These are phyloP conservation scores for Chauna torquata DNA, from an alignment of 2,113 vertebrate species.

Conservation along the genomic window DNA sequence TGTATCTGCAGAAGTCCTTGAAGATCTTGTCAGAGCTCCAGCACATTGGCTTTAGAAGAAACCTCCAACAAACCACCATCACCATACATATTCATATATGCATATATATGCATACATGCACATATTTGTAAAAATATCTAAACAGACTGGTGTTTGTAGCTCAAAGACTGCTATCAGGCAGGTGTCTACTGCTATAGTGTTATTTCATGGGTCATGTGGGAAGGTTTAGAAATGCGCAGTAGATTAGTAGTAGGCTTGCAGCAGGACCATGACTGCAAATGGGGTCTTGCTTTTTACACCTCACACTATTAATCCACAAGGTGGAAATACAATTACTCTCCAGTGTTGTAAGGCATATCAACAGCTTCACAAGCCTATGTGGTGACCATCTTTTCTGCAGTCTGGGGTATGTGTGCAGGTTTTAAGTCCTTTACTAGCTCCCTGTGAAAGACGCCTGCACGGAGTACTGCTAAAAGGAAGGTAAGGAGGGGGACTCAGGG, in stretches of 20 bases:
- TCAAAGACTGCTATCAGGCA: not conserved
- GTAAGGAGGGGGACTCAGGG: not conserved
- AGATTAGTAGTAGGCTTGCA: not conserved
- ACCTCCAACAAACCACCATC: accelerated
- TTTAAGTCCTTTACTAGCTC: not conserved
- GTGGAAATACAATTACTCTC: not conserved
- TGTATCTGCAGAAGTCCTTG: not conserved
- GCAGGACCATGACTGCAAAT: not conserved
- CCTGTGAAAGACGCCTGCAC: not conserved
- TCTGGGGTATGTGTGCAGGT: not conserved
- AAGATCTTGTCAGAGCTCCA: not conserved
- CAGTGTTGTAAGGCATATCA: not conserved
- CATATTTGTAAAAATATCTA: not conserved
- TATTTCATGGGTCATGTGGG: not conserved
- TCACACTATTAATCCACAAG: not conserved
- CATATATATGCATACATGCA: not conserved
- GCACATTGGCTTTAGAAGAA: not conserved
- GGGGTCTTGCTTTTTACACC: not conserved
- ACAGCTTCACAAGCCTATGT: not conserved
- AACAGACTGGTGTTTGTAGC: not conserved
- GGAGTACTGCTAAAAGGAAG: not conserved
- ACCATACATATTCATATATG: not conserved
- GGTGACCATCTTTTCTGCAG: not conserved
- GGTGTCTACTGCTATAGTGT: not conserved
- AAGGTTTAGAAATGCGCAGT: not conserved